phyloP scores from a whole-genome alignment of 2,797 vertebrate genomes.

The Arrhamphus sclerolepis region DNA sequence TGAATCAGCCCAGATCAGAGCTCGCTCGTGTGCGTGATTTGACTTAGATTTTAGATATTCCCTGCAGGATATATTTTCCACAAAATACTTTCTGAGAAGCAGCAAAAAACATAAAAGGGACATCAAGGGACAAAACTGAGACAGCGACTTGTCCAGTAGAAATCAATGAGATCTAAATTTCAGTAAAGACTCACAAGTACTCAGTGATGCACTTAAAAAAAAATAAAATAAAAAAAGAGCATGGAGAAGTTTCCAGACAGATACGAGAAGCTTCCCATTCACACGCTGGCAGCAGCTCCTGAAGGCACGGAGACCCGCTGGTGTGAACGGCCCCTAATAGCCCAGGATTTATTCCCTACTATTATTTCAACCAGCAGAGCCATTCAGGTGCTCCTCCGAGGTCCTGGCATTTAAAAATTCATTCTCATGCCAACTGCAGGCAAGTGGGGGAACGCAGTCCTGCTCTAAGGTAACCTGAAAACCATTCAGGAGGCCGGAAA shows the following conservation, averaged over 20 bases:
- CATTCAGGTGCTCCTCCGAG: slow-evolving; percentile 43
- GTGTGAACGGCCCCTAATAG: slow-evolving; percentile 14
- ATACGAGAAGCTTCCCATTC: slow-evolving; percentile 18
- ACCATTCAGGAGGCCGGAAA: slow-evolving; percentile 12
- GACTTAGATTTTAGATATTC: too few relatives aligned
- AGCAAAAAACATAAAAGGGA: too few relatives aligned
- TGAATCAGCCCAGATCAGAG: too few relatives aligned
- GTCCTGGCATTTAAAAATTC: slow-evolving; percentile 62
- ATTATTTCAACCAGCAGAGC: slow-evolving; percentile 45
- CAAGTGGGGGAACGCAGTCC: slow-evolving; percentile 13
- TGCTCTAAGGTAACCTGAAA: slow-evolving; percentile 32
- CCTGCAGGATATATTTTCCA: too few relatives aligned
- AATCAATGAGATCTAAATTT: too few relatives aligned
- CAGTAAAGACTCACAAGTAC: too few relatives aligned
- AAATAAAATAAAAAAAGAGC: neutral
- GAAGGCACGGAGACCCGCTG: slow-evolving; percentile 2
- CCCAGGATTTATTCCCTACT: slow-evolving; percentile 50
- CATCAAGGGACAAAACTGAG: too few relatives aligned
- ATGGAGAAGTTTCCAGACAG: slow-evolving; percentile 15
- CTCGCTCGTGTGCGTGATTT: too few relatives aligned
- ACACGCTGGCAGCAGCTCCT: neutral
- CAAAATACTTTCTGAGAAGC: too few relatives aligned
- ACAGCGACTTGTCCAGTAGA: too few relatives aligned
- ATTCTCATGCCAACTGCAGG: slow-evolving; percentile 37
- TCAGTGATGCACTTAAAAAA: neutral